Conservation (phyloP, 1,140 invertebrate species). For the Proales similis region DNA sequence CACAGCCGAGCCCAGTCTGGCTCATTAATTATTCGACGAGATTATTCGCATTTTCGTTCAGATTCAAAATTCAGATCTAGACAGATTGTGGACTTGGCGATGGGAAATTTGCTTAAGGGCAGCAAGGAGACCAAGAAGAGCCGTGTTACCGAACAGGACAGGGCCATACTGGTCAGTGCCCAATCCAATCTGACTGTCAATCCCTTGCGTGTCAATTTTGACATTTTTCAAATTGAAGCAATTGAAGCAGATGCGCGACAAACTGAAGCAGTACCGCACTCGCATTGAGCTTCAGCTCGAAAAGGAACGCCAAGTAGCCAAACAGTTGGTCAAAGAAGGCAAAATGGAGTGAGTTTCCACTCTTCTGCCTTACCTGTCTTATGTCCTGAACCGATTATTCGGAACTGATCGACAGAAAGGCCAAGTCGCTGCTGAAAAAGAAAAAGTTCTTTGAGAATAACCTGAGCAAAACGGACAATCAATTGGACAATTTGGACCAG, state of each 20-base stretch:
- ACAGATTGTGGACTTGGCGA: background rate
- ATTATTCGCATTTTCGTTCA: too few relatives aligned
- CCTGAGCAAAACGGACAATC: constrained; percentile 20
- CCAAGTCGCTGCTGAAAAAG: constrained; percentile 30
- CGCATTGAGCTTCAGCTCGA: constrained; percentile 15
- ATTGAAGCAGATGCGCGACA: constrained; percentile 34
- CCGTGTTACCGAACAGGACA: constrained; percentile 15
- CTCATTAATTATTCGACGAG: too few relatives aligned
- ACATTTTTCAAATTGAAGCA: constrained; percentile 12
- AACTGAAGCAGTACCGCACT: constrained; percentile 10
- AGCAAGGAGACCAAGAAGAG: background rate
- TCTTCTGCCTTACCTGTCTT: background rate
- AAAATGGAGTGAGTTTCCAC: constrained; percentile 34
- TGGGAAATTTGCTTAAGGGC: constrained; percentile 17
- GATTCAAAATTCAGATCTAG: background rate
- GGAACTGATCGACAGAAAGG: background rate
- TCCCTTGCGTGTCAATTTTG: background rate
- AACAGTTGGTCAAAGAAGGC: constrained; percentile 33
- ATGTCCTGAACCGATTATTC: background rate
- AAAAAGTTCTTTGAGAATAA: constrained; percentile 28
- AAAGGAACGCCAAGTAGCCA: constrained; percentile 31
- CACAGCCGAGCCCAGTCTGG: too few relatives aligned
- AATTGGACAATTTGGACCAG: constrained; percentile 29
- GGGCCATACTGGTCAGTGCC: constrained; percentile 1
- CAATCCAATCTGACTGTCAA: background rate